Conservation (phyloP, 1,140 invertebrate species). For the Eupeodes corollae region DNA sequence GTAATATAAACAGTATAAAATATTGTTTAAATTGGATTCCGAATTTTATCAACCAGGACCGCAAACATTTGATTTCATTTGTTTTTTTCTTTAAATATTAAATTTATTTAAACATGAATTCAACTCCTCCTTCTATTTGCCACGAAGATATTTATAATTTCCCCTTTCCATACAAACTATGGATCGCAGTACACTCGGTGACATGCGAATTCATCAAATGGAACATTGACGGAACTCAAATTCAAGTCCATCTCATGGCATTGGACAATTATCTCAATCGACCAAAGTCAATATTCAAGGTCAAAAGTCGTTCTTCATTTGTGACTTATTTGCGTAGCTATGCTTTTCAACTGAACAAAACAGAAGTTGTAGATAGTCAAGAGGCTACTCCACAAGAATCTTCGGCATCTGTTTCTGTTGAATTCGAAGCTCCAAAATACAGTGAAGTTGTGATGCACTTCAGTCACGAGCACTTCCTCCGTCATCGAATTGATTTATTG, state of each 20-base stretch:
- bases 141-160: constrained; percentile 8
- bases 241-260: constrained; percentile 3
- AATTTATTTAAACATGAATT: too few relatives aligned
- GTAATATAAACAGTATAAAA: too few relatives aligned
- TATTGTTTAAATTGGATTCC: too few relatives aligned
- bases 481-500: constrained; percentile 8
- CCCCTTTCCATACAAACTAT: constrained; percentile 11
- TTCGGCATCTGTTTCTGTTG: not conserved
- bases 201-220: constrained; percentile 7
- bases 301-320: constrained; percentile 8
- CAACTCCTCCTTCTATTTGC: not conserved
- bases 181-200: constrained; percentile 5
- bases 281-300: constrained; percentile 6
- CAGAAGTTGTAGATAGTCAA: constrained; percentile 6
- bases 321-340: constrained; percentile 1
- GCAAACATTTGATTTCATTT: too few relatives aligned
- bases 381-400: not conserved
- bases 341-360: not conserved
- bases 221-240: constrained; percentile 8
- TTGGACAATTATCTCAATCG: constrained; percentile 7
- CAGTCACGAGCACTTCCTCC: constrained; percentile 6
- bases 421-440: not conserved
- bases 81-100: too few relatives aligned
- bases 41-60: too few relatives aligned
- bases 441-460: constrained; percentile 6